Percentiles rank a stretch among this genome's conserved stretches.
Conservation (phyloP, 2,888 invertebrate species). For the Nemotelus pantherinus region DNA sequence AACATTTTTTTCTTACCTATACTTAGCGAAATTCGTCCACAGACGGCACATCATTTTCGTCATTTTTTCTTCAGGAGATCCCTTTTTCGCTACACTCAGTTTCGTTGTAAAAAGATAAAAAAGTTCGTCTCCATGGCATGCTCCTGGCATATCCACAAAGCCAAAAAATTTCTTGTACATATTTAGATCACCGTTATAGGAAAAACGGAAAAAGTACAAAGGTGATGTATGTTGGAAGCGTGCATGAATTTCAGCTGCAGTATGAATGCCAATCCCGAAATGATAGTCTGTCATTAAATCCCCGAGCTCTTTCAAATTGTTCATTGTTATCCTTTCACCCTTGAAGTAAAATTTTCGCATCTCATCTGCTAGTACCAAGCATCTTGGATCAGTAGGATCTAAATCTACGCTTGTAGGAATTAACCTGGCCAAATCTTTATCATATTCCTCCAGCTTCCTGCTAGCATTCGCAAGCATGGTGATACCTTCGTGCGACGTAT, state of each 20-base stretch:
- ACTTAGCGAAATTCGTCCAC: constrained; percentile 74
- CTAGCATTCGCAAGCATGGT: constrained; percentile 57
- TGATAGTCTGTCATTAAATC: constrained; percentile 67
- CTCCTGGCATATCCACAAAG: constrained; percentile 65
- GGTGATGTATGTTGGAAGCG: constrained; percentile 59
- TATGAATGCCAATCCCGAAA: constrained; percentile 58
- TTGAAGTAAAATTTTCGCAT: constrained; percentile 66
- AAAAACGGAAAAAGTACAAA: constrained; percentile 70
- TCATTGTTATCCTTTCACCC: constrained; percentile 59
- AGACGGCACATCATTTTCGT: constrained; percentile 66
- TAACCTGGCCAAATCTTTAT: constrained; percentile 58
- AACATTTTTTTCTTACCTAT: constrained; percentile 61
- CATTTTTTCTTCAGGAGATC: constrained; percentile 57
- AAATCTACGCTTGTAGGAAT: constrained; percentile 59
- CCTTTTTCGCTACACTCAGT: constrained; percentile 47
- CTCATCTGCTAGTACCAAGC: constrained; percentile 53
- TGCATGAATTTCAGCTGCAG: constrained; percentile 57
- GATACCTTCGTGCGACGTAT: constrained; percentile 69
- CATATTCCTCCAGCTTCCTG: constrained; percentile 55
- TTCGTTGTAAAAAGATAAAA: constrained; percentile 68
- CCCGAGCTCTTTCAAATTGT: constrained; percentile 64
- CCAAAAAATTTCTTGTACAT: constrained; percentile 65
- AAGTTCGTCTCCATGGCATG: constrained; percentile 71
- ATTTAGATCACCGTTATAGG: constrained; percentile 69
- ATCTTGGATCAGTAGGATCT: constrained; percentile 52